phyloP scores from a whole-genome alignment of 2,888 invertebrate genomes.

The Margaritifera margaritifera region DNA sequence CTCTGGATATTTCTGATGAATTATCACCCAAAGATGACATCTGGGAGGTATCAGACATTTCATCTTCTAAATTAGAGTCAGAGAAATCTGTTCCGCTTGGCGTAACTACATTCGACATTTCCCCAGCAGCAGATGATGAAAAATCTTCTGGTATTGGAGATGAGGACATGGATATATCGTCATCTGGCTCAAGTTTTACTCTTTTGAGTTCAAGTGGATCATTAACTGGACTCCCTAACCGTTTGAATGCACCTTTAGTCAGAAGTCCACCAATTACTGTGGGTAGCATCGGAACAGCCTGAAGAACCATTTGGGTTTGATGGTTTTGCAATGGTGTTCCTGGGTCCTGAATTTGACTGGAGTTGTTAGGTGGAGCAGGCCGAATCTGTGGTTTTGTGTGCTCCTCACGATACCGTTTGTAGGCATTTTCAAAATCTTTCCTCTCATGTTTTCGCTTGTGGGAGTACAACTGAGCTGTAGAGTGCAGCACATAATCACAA shows the following conservation, averaged over 20 bases:
- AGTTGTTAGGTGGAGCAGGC: conserved; percentile 5
- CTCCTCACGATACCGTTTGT: conserved; percentile 82
- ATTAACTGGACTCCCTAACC: conserved; percentile 22
- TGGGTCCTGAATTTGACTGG: not conserved
- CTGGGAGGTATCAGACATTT: conserved; percentile 12
- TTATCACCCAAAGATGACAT: not conserved
- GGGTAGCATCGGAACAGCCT: not conserved
- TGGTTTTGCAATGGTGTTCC: not conserved
- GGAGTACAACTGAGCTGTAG: conserved; percentile 95
- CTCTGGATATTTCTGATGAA: conserved; percentile 28
- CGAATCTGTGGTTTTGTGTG: conserved; percentile 4
- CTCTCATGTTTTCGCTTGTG: conserved; percentile 98
- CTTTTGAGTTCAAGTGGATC: conserved; percentile 33
- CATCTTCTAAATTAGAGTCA: conserved; percentile 21
- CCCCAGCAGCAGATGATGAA: too few species aligned
- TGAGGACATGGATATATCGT: conserved; percentile 13
- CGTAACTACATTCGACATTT: conserved; percentile 5
- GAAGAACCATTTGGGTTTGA: too few species aligned
- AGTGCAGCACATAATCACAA: conserved; percentile 96
- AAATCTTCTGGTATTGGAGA: too few species aligned
- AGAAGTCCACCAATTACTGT: conserved; percentile 1
- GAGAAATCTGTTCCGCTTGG: conserved; percentile 23
- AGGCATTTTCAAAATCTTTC: conserved; percentile 81
- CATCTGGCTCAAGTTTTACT: conserved; percentile 31
- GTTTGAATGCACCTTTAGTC: conserved; percentile 1